Evolutionary conservation across 1,140 invertebrate species (phyloP).

Genomic region (Archegozetes longisetosus): DNA sequence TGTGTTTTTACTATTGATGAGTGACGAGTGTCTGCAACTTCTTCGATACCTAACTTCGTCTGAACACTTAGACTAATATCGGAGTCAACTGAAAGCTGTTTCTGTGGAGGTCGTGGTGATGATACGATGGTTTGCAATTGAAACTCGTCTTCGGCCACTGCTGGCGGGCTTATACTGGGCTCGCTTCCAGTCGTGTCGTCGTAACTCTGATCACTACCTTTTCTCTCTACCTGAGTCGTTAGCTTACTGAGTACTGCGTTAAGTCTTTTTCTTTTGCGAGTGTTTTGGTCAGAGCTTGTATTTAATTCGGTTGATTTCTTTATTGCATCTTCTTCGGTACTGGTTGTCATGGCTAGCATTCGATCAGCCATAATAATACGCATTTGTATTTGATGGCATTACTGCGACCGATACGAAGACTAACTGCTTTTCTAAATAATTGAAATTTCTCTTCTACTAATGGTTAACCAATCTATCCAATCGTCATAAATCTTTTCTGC

Average conservation of each 20-base stretch:
- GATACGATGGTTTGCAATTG: slow-evolving; percentile 23
- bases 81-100: slow-evolving; percentile 18
- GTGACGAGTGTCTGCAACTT: not conserved
- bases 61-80: slow-evolving; percentile 19
- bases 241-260: slow-evolving; percentile 56
- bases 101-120: not conserved
- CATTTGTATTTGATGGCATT: slow-evolving; percentile 14
- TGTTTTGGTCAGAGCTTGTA: slow-evolving; percentile 11
- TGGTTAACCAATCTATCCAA: no score
- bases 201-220: not conserved
- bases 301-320: not conserved
- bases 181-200: not conserved
- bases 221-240: slow-evolving; percentile 29
- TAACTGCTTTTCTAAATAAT: no score
- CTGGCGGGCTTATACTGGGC: not conserved
- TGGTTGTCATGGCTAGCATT: slow-evolving; percentile 4
- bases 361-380: not conserved
- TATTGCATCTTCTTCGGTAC: slow-evolving; percentile 8
- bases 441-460: no score
- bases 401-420: slow-evolving; percentile 1
- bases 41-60: slow-evolving; percentile 7
- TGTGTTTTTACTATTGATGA: not conserved
- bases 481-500: no score
- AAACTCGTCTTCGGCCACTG: slow-evolving; percentile 1
- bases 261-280: slow-evolving; percentile 51